Percentiles rank a stretch among this genome's conserved stretches.
Evolutionary conservation across 2,888 invertebrate genomes (phyloP).

Genomic region (Mellilla xanthometata): DNA sequence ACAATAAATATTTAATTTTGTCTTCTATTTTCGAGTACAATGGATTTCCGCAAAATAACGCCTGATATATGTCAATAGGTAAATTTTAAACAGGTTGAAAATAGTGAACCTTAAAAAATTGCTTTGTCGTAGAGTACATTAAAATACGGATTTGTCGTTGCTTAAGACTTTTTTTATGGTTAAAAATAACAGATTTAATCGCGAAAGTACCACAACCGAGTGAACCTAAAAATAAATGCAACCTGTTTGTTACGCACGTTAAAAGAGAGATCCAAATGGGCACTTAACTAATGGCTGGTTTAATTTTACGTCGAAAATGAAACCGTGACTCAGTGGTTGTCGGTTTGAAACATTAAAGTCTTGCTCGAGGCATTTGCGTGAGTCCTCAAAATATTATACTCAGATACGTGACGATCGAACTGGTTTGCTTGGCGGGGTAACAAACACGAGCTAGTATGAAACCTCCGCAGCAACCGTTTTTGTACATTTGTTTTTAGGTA

Average conservation of each 20-base stretch:
- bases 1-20: too few species aligned
- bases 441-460: conserved; percentile 34
- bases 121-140: too few species aligned
- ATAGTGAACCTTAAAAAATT: too few species aligned
- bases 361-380: conserved; percentile 16
- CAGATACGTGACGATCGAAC: conserved; percentile 38
- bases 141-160: too few species aligned
- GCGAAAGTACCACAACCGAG: too few species aligned
- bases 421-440: conserved; percentile 37
- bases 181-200: too few species aligned
- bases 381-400: conserved; percentile 49
- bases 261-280: background rate
- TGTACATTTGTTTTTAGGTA: conserved; percentile 45
- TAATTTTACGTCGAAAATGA: conserved; percentile 3
- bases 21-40: too few species aligned
- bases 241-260: background rate
- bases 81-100: too few species aligned
- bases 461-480: conserved; percentile 28
- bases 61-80: too few species aligned
- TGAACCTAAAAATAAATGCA: background rate
- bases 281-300: background rate
- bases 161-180: too few species aligned
- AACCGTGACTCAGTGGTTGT: background rate
- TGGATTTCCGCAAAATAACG: too few species aligned
- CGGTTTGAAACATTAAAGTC: background rate